Conservation (phyloP, 2,113 vertebrate genomes). For the Mastomys coucha region DNA sequence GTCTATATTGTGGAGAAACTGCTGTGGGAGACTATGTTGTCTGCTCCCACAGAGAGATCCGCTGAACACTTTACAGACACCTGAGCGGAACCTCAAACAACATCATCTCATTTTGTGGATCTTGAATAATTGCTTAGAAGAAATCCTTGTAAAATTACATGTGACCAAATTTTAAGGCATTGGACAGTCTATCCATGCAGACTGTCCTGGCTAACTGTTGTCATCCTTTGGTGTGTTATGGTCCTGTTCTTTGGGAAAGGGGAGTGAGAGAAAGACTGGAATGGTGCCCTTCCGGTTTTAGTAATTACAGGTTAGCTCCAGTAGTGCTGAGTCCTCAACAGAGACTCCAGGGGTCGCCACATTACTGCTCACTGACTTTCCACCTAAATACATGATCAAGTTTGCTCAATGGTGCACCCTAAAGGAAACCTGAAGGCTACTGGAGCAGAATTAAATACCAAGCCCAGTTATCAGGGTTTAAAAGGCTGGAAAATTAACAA, state of each 20-base stretch:
- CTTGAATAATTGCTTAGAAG: background rate
- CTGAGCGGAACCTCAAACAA: background rate
- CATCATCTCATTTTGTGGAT: background rate
- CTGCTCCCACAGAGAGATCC: background rate
- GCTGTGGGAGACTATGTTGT: background rate
- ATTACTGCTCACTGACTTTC: background rate
- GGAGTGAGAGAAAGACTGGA: background rate
- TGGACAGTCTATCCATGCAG: background rate
- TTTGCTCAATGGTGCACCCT: background rate
- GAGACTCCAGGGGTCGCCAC: background rate
- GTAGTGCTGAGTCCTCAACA: background rate
- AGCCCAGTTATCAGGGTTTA: background rate
- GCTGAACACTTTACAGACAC: background rate
- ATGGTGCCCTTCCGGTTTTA: background rate
- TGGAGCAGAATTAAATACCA: background rate
- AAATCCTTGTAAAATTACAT: background rate
- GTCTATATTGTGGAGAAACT: background rate
- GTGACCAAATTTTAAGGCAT: background rate
- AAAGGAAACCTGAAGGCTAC: background rate
- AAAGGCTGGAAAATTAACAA: background rate
- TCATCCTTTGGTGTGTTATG: background rate
- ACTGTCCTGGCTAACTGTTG: background rate
- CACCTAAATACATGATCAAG: background rate
- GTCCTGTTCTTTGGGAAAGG: background rate
- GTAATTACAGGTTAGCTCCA: background rate